A percentile compares a stretch with the other conserved stretches of the same genome.
phyloP scores from a whole-genome alignment of 2,113 vertebrate genomes.

The Lutjanus erythropterus region DNA sequence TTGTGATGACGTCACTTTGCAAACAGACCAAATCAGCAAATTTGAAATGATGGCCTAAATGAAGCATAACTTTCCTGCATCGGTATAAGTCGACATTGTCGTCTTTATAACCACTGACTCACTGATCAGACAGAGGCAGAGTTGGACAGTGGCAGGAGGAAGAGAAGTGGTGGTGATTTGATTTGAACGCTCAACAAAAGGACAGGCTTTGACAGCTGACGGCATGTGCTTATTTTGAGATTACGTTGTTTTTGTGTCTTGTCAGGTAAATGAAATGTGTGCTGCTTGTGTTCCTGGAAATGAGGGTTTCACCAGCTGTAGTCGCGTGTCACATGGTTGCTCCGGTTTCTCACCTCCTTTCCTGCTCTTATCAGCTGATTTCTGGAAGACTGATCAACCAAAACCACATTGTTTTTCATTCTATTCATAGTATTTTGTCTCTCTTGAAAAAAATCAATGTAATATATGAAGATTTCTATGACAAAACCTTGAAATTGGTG shows the following conservation, averaged over 20 bases:
- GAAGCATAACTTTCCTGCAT: background rate
- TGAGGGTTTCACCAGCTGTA: background rate
- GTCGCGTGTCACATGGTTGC: no score
- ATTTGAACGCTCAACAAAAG: background rate
- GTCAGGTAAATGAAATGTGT: background rate
- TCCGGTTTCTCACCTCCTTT: background rate
- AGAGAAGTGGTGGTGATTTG: background rate
- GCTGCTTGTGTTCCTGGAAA: accelerated
- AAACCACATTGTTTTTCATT: background rate
- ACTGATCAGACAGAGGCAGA: no score
- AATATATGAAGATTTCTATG: background rate
- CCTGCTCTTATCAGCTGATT: background rate
- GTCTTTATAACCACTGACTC: background rate
- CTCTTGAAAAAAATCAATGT: background rate
- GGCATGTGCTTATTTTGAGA: background rate
- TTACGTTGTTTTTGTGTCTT: background rate
- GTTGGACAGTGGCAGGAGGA: no score
- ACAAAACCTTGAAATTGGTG: background rate
- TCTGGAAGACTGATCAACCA: background rate
- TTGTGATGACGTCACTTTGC: background rate
- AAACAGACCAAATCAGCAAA: background rate
- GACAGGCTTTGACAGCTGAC: background rate
- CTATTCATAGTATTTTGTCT: background rate
- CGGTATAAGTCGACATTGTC: background rate
- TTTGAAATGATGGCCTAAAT: background rate